Evolutionary conservation across 2,113 vertebrate genomes (phyloP), one percentile per base, ranked within the genome.

Genomic region (Regulus satrapa): DNA sequence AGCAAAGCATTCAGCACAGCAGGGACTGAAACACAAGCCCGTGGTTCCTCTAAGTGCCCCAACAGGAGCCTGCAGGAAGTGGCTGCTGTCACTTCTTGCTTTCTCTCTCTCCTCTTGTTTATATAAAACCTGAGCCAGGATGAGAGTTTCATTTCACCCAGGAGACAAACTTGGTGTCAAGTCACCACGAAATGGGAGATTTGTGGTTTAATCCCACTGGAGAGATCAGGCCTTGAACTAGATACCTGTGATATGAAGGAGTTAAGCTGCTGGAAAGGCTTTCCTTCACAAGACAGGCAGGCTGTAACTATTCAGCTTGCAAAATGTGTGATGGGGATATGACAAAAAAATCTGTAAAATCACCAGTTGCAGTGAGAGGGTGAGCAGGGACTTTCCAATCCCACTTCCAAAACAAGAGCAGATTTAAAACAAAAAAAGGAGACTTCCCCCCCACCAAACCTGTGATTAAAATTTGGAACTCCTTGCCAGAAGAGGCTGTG

Each of bases 371-470:
- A 81, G 46, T 15, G 46, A 66, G 46, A 73, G 14, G 14, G 20
- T 54, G 54, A 77, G 25, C 13, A 45, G 63, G 25, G 23, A 58
- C 40, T 86, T 88, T 49, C 10, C 28, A 79, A 32, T 54, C 45
- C 6, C 5, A 58, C 7, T 66, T 74, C 40, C 31, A 51, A 91
- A 81, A n/a, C 24, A 59, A 75, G 10, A 51, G 8, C 18, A 59
- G 24, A 23, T 59, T 51, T 72, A 55, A 93, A 84, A n/a, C 12
- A 71, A 78, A 61, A 63, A 63, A 84, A 74, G 17, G 10, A 78
- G 12, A 12, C 64, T 36, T 56, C 0, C 1, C 2, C 6, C 6
- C 2, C 8, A 40, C 6, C 16, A 72, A 68, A 76, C 13, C 18
- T 45, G 4, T 40, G 23, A 32, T 79, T 61, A 61, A 52, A 75